phyloP scores from a whole-genome alignment of 2,113 vertebrate genomes.

The Rhodinocichla rosea region DNA sequence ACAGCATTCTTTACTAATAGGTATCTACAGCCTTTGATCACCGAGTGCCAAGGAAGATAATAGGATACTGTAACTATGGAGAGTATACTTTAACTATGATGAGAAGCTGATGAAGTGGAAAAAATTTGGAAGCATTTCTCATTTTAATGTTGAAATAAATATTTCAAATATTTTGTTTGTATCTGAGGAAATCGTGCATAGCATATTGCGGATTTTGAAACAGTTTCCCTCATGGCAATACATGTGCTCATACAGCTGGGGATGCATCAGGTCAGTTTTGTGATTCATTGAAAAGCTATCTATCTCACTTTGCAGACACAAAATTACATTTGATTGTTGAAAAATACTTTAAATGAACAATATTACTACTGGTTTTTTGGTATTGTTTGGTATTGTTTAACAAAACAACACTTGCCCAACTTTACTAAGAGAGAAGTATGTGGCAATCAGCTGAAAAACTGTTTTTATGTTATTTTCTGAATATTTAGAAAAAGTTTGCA shows the following conservation, averaged over 20 bases:
- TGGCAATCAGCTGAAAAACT: not conserved
- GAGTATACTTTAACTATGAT: not conserved
- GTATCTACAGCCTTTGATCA: not conserved
- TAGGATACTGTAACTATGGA: not conserved
- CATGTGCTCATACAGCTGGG: not conserved
- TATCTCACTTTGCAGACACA: not conserved
- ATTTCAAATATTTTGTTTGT: not conserved
- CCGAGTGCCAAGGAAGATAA: not conserved
- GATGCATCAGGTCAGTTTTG: not conserved
- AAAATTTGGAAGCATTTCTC: not conserved
- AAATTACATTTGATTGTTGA: not conserved
- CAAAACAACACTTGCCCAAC: not conserved
- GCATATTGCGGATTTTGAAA: not conserved
- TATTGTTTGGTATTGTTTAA: not conserved
- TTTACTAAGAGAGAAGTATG: not conserved
- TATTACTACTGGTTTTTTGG: accelerated
- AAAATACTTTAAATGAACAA: not conserved
- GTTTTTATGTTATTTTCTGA: not conserved
- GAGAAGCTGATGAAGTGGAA: not conserved
- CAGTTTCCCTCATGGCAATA: not conserved
- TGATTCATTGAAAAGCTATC: not conserved
- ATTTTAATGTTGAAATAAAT: not conserved
- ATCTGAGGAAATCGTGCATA: not conserved
- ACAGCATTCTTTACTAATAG: not conserved
- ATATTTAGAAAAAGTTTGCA: not conserved